Conservation (phyloP, 2,888 invertebrate species). For the Ametastegia equiseti region DNA sequence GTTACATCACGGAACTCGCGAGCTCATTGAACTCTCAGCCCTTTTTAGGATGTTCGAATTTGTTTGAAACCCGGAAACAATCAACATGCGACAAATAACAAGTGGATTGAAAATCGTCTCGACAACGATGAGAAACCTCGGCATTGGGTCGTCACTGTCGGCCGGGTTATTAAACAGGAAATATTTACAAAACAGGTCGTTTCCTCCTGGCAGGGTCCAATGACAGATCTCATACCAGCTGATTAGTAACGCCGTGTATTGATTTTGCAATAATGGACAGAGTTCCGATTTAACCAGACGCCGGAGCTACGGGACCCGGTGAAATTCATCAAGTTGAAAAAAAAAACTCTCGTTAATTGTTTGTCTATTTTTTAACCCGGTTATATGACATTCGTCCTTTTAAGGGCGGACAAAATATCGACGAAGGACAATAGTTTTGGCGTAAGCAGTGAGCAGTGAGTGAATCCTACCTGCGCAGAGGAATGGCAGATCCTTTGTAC, state of each 20-base stretch:
- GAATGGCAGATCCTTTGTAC: slow-evolving; percentile 78
- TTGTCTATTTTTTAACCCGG: background rate
- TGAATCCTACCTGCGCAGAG: slow-evolving; percentile 80
- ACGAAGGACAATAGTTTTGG: slow-evolving; percentile 45
- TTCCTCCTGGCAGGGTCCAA: slow-evolving; percentile 41
- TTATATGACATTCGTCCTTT: background rate
- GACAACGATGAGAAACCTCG: background rate
- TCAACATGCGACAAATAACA: background rate
- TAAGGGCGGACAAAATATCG: background rate
- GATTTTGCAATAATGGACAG: slow-evolving; percentile 71
- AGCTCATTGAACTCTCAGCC: slow-evolving; percentile 44
- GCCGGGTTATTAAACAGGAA: slow-evolving; percentile 12
- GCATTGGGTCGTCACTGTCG: background rate
- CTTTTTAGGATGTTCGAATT: slow-evolving; percentile 37
- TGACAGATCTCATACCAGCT: slow-evolving; percentile 71
- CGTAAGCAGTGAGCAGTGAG: slow-evolving; percentile 38
- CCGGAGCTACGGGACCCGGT: slow-evolving; percentile 10
- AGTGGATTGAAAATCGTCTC: slow-evolving; percentile 58
- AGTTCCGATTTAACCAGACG: slow-evolving; percentile 44
- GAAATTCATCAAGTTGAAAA: background rate
- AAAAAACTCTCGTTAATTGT: background rate
- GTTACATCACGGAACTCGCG: slow-evolving; percentile 47
- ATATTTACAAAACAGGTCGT: slow-evolving; percentile 54
- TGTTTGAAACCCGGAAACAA: background rate
- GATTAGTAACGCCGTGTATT: slow-evolving; percentile 74